Evolutionary conservation across 2,888 invertebrate species (phyloP).

Genomic region (Acanthosepion pharaonis): DNA sequence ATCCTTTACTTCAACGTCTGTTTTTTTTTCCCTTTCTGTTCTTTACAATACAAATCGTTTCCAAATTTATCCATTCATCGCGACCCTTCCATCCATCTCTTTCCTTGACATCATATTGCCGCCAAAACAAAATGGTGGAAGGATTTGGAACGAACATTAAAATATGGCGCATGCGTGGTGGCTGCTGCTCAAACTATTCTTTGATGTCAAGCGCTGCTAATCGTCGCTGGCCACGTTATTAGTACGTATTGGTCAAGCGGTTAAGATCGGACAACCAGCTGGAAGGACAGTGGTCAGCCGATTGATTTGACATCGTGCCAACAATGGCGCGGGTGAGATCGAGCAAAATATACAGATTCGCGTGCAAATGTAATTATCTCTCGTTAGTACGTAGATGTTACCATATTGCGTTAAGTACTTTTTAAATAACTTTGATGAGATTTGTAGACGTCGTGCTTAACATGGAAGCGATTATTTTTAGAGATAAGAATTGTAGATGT

Average conservation of each 20-base stretch:
- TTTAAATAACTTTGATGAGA: no score
- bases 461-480: no score
- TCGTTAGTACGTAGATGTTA: no score
- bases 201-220: background rate
- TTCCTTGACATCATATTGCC: background rate
- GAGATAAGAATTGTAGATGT: no score
- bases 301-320: background rate
- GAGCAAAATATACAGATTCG: background rate
- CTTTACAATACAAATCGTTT: no score
- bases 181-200: background rate
- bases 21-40: background rate
- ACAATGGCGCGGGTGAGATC: background rate
- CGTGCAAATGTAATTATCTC: background rate
- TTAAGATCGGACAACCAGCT: background rate
- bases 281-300: background rate
- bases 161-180: background rate
- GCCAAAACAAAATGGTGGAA: background rate
- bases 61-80: no score
- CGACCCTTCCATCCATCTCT: background rate
- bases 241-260: background rate
- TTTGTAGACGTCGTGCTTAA: no score
- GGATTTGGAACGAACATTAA: background rate
- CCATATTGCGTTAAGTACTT: no score
- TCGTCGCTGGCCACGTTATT: background rate
- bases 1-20: background rate